A percentile compares a stretch with the other conserved stretches of the same genome.
Evolutionary conservation across 1,140 invertebrate species (phyloP).

Genomic region (Andrena cerasifolii): DNA sequence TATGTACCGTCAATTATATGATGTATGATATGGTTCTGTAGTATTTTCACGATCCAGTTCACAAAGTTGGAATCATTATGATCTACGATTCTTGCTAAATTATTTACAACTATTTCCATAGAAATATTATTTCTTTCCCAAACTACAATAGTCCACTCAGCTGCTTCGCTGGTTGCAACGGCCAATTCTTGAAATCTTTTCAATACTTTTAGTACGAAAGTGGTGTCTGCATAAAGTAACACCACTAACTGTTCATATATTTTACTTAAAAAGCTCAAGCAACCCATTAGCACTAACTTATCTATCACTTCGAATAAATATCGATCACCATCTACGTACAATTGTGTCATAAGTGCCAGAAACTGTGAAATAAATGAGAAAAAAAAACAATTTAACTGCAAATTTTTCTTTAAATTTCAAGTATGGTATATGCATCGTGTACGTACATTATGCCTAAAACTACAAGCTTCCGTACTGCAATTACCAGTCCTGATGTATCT

Average conservation of each 20-base stretch:
- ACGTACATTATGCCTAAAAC: slow-evolving; percentile 42
- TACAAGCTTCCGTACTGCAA: not conserved
- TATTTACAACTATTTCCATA: not conserved
- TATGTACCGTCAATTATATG: not conserved
- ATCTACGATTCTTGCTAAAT: not conserved
- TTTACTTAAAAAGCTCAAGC: not conserved
- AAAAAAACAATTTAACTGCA: slow-evolving; percentile 2
- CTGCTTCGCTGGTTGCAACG: not conserved
- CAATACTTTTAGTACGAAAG: slow-evolving; percentile 8
- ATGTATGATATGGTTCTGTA: not conserved
- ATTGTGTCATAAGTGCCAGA: not conserved
- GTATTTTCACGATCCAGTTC: not conserved
- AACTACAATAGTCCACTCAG: not conserved
- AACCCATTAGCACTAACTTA: not conserved
- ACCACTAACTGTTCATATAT: not conserved
- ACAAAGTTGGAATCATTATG: not conserved
- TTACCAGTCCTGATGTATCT: accelerated
- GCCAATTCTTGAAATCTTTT: slow-evolving; percentile 10
- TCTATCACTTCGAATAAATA: not conserved
- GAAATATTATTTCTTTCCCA: not conserved
- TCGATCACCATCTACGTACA: not conserved
- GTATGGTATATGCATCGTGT: not conserved
- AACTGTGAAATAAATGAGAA: slow-evolving; percentile 10
- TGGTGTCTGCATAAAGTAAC: not conserved
- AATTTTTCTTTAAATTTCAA: not conserved